Percentiles rank a stretch among this genome's conserved stretches.
Conservation (phyloP, 2,888 invertebrate species). For the Malthinus flaveolus region DNA sequence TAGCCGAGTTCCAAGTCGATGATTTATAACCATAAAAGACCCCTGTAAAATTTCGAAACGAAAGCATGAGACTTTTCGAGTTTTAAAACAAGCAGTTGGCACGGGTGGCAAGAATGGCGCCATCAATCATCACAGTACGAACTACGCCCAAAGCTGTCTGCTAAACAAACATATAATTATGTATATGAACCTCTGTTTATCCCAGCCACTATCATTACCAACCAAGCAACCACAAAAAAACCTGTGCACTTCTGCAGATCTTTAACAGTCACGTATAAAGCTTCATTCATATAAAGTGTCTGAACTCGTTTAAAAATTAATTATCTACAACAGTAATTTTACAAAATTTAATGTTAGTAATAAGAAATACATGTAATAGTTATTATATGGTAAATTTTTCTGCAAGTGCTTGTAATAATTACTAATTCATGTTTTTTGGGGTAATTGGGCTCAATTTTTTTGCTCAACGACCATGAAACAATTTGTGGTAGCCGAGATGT, state of each 20-base stretch:
- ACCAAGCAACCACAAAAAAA: slow-evolving; percentile 28
- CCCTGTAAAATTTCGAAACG: too few species aligned
- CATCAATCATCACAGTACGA: slow-evolving; percentile 53
- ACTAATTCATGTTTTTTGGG: not conserved
- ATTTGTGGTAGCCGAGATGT: not conserved
- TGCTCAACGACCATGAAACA: not conserved
- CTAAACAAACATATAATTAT: slow-evolving; percentile 58
- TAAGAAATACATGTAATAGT: not conserved
- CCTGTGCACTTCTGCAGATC: slow-evolving; percentile 19
- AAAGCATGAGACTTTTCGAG: slow-evolving; percentile 3
- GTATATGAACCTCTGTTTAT: slow-evolving; percentile 57
- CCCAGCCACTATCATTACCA: slow-evolving; percentile 52
- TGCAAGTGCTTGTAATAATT: slow-evolving; percentile 1
- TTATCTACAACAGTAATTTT: slow-evolving; percentile 2
- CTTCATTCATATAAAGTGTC: slow-evolving; percentile 16
- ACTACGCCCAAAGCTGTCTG: slow-evolving; percentile 56
- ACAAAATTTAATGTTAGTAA: slow-evolving; percentile 1
- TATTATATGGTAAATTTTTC: not conserved
- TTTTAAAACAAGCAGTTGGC: slow-evolving; percentile 31
- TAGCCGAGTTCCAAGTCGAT: too few species aligned
- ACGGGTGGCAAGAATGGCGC: slow-evolving; percentile 51
- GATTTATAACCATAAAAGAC: too few species aligned
- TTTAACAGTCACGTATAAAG: slow-evolving; percentile 14
- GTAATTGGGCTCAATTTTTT: not conserved
- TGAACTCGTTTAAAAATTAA: slow-evolving; percentile 3